Base-by-base conservation (phyloP, 2,888 invertebrate species). In the Dusona sp. region DNA sequence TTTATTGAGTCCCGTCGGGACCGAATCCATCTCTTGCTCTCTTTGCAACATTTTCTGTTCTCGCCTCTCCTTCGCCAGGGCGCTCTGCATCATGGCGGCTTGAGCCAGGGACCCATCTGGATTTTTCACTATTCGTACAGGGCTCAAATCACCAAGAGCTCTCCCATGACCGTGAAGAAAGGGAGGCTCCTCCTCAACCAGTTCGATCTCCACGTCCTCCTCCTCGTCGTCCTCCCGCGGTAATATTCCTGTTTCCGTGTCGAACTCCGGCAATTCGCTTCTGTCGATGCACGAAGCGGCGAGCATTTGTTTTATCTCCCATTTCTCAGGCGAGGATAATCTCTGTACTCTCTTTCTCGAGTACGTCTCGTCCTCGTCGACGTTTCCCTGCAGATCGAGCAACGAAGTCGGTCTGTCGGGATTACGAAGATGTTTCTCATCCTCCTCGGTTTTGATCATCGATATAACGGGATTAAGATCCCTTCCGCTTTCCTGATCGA, bases 11-110 rank as follows among this genome's bases (percentile, higher is more conserved):
- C 96, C 97, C 0, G 98, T 97, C 0, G 97, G 97, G 22, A 97
- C 94, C 0, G 97, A 96, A 92, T 98, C 98, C 95, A 98, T 97
- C 94, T 99, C 99, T 89, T 98, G 97, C 92, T 99, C 99, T 38
- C 99, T 94, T 90, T 98, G 98, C n/a, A 98, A 94, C 98, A 98
- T 98, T 94, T 99, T 99, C 91, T 98, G 97, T 93, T 99, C 99
- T 67, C 99, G 95, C 77, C 99, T 95, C 93, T 99, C 99, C 92
- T 99, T 99, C 0, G 99, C 98, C 65, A 99, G 94, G 0, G 99
- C 99, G 16, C 98, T 98, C 94, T 99, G 99, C 99, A 99, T 99
- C 98, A 99, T 99, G 0, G 99, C 99, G 0, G 99, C 99, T 94
- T 99, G 99, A 0, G 99, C 99, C 33, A 99, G 94, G 0, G 99